Percentiles rank a stretch among this genome's conserved stretches.
Evolutionary conservation across 2,888 invertebrate genomes (phyloP).

Genomic region (Candidula unifasciata): DNA sequence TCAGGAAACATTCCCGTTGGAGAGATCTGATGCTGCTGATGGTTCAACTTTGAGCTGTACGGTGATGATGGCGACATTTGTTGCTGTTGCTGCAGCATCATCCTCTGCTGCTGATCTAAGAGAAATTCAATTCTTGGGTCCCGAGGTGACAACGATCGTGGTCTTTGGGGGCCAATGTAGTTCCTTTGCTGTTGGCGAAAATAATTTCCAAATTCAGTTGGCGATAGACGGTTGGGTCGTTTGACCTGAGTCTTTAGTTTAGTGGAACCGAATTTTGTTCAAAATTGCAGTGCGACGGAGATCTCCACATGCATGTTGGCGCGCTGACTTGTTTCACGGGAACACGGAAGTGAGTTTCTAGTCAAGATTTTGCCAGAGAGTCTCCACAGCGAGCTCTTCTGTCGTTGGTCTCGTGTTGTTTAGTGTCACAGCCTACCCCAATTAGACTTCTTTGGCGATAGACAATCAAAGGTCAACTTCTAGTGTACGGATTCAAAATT

Average conservation of each 20-base stretch:
- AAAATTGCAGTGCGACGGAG: slow-evolving; percentile 98
- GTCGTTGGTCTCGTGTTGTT: too few relatives aligned
- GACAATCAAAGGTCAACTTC: too few relatives aligned
- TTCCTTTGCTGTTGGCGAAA: slow-evolving; percentile 77
- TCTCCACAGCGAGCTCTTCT: too few relatives aligned
- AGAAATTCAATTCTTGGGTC: slow-evolving; percentile 70
- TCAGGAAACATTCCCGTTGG: slow-evolving; percentile 53
- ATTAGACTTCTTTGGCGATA: too few relatives aligned
- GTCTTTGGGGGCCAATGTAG: slow-evolving; percentile 61
- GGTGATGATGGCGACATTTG: slow-evolving; percentile 56
- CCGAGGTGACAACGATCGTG: slow-evolving; percentile 72
- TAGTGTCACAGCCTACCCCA: too few relatives aligned
- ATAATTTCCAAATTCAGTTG: slow-evolving; percentile 85
- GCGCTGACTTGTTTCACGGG: neutral
- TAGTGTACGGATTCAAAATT: too few relatives aligned
- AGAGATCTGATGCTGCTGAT: slow-evolving; percentile 56
- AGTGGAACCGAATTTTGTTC: slow-evolving; percentile 99
- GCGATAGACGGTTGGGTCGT: slow-evolving; percentile 94
- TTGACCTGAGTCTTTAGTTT: slow-evolving; percentile 91
- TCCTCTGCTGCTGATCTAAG: slow-evolving; percentile 69
- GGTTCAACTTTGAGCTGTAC: slow-evolving; percentile 46
- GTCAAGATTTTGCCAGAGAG: neutral
- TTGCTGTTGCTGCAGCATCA: slow-evolving; percentile 57
- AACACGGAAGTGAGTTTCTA: neutral
- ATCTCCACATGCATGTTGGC: slow-evolving; percentile 96